phyloP scores from a whole-genome alignment of 2,888 invertebrate genomes.

The Rhamphomyia laevipes region DNA sequence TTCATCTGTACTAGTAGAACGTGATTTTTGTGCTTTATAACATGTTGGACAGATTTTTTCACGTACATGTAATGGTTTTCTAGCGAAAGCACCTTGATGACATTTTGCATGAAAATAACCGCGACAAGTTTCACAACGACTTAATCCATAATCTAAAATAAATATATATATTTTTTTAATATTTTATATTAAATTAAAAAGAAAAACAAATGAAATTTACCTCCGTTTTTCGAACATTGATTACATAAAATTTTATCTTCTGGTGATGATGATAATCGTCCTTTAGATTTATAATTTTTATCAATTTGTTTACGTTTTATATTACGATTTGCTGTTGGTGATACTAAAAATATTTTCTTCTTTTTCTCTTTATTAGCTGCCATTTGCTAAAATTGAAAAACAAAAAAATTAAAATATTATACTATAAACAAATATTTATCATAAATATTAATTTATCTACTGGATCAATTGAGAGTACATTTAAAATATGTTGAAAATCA shows the following conservation, averaged over 20 bases:
- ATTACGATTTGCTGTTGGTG: constrained; percentile 28
- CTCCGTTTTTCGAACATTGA: constrained; percentile 26
- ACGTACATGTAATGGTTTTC: constrained; percentile 5
- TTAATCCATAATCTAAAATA: constrained; percentile 12
- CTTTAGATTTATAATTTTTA: constrained; percentile 8
- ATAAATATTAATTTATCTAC: too few species aligned
- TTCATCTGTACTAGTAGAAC: not conserved
- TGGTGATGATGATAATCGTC: constrained; percentile 22
- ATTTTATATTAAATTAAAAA: not conserved
- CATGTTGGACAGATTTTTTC: constrained; percentile 14
- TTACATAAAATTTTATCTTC: constrained; percentile 24
- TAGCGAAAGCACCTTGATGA: constrained; percentile 16
- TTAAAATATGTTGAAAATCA: too few species aligned
- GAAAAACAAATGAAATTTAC: constrained; percentile 11
- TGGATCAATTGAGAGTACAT: too few species aligned
- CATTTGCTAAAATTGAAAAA: constrained; percentile 3
- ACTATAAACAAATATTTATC: not conserved
- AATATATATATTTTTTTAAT: not conserved
- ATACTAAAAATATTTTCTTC: constrained; percentile 27
- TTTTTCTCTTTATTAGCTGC: constrained; percentile 23
- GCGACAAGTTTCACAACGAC: constrained; percentile 21
- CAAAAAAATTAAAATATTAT: not conserved
- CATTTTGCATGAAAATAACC: constrained; percentile 22
- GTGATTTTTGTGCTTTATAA: constrained; percentile 6
- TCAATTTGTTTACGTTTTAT: constrained; percentile 4